Evolutionary conservation across 2,113 vertebrate species (phyloP), one percentile per base, ranked within the genome.

Genomic region (Oncorhynchus tshawytscha): DNA sequence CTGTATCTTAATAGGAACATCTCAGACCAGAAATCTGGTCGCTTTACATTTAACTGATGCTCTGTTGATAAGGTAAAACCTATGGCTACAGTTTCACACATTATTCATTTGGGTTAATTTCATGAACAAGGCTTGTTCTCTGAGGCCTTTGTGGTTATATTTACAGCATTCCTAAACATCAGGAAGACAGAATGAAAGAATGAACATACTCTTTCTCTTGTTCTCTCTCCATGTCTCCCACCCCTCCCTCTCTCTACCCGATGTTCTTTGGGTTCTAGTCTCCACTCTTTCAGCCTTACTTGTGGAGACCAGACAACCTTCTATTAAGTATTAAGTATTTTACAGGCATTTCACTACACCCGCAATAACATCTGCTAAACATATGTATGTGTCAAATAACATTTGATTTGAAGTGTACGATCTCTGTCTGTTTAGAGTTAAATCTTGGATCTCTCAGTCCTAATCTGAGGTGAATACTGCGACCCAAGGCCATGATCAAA

Each of bases 391-490:
- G 34, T 6, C 34, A 34, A 34, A 34, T 34, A 34, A 8, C 34
- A 34, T 34, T 34, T 34, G 34, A 34, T 34, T 34, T 34, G 34
- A 34, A 34, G 70, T 49, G 67, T 80, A 74, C 85, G 82, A 88
- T 80, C 76, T 45, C 31, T 85, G 78, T 31, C 49, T 85, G 69
- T 77, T 82, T 67, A 80, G 22, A 69, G 74, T 59, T 15, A 79
- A 85, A 75, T 74, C 78, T 78, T 60, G 75, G 7, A 8, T 79
- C 64, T 81, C 74, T 70, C 60, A 31, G 76, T 5, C 67, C 78
- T 80, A 88, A 88, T 88, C 73, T 67, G 78, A 88, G 78, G 87
- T 81, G 79, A 91, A 73, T 5, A 13, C 73, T 6, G 48, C 71
- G 1, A 49, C 81, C 73, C 3, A 83, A 81, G 75, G 75, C 20